Percentiles rank a stretch among this genome's conserved stretches.
phyloP scores from a whole-genome alignment of 2,797 vertebrate species.

The Sebastes glaucus region DNA sequence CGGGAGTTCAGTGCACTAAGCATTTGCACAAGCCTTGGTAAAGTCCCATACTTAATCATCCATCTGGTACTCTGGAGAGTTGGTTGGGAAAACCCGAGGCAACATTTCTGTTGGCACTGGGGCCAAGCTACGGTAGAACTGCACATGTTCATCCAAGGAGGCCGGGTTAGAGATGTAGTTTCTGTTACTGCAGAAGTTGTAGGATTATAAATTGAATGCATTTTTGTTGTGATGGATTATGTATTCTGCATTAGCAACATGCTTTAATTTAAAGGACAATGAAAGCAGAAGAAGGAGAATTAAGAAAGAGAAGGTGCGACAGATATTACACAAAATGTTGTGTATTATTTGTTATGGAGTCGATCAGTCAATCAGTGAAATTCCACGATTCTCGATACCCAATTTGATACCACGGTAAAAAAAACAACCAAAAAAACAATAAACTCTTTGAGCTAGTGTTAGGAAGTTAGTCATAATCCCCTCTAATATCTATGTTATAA shows the following conservation, averaged over 20 bases:
- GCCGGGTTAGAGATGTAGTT: neutral
- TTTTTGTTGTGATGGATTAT: conserved; percentile 1
- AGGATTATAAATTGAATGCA: conserved; percentile 13
- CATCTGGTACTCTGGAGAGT: conserved; percentile 75
- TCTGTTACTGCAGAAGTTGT: conserved; percentile 8
- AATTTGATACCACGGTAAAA: too few relatives aligned
- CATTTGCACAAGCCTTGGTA: conserved; percentile 78
- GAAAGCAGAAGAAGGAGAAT: conserved; percentile 16
- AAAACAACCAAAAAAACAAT: too few relatives aligned
- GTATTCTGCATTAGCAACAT: neutral
- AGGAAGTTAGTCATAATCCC: too few relatives aligned
- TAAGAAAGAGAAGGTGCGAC: conserved; percentile 1
- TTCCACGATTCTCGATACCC: too few relatives aligned
- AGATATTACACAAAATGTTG: neutral
- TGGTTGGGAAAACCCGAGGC: conserved; percentile 66
- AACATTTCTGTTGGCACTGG: conserved; percentile 56
- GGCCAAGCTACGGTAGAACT: conserved; percentile 36
- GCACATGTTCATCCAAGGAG: conserved; percentile 49
- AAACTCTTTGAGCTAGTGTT: too few relatives aligned
- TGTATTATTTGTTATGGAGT: neutral
- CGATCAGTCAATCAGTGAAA: too few relatives aligned
- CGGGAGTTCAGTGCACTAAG: conserved; percentile 76
- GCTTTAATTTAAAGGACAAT: neutral
- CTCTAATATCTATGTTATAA: too few relatives aligned
- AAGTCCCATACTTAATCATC: conserved; percentile 82